Evolutionary conservation across 2,888 invertebrate species (phyloP).

Genomic region (Empis stercorea): DNA sequence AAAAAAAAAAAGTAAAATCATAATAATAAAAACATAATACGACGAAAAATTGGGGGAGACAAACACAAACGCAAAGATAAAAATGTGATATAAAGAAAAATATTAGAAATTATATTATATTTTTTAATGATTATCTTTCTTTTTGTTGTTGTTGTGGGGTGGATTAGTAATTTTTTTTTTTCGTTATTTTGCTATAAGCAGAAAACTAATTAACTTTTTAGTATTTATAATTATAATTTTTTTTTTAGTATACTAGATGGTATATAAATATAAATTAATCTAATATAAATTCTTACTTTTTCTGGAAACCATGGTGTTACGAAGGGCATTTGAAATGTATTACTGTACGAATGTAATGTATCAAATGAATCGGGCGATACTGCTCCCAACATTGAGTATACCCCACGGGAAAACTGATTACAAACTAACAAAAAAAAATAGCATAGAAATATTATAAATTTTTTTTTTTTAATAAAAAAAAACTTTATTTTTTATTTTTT

Average conservation of each 20-base stretch:
- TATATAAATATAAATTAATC: too few relatives aligned
- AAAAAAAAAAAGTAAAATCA: slow-evolving; percentile 10
- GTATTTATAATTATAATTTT: too few relatives aligned
- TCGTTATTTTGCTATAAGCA: too few relatives aligned
- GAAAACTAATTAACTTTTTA: too few relatives aligned
- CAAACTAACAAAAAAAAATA: slow-evolving; percentile 49
- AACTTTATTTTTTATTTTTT: neutral
- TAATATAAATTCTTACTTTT: slow-evolving; percentile 49
- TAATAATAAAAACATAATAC: neutral
- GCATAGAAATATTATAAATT: neutral
- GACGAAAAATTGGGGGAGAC: too few relatives aligned
- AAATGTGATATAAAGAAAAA: too few relatives aligned
- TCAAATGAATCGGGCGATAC: slow-evolving; percentile 91
- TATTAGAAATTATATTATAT: too few relatives aligned
- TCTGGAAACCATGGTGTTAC: slow-evolving; percentile 90
- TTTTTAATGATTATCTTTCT: too few relatives aligned
- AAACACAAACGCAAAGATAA: too few relatives aligned
- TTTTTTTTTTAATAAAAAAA: slow-evolving; percentile 3
- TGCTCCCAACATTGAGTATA: slow-evolving; percentile 80
- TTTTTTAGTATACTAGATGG: too few relatives aligned
- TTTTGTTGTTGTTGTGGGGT: too few relatives aligned
- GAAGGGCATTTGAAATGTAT: slow-evolving; percentile 91
- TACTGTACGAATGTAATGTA: slow-evolving; percentile 84
- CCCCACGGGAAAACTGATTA: slow-evolving; percentile 78
- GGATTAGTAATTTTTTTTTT: too few relatives aligned